Conservation (phyloP, 1,140 invertebrate species). For the Heliconius hermathena region DNA sequence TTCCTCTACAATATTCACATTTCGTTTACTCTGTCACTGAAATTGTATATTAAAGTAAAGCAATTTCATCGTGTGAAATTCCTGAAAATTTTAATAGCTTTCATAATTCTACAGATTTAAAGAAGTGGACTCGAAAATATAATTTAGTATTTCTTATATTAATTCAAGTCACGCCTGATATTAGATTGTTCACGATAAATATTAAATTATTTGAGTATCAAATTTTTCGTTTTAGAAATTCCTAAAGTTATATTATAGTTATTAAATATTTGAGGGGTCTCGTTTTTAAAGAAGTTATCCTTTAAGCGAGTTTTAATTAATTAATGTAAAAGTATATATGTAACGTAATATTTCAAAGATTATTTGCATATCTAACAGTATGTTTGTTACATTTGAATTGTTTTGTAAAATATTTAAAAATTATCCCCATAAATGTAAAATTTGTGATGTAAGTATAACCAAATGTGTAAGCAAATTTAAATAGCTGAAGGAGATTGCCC, state of each 20-base stretch:
- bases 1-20: background rate
- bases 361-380: too few species aligned
- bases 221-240: background rate
- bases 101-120: background rate
- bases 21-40: background rate
- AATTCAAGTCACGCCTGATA: background rate
- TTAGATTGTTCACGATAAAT: background rate
- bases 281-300: background rate
- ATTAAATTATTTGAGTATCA: background rate
- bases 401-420: too few species aligned
- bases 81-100: background rate
- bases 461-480: too few species aligned
- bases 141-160: background rate
- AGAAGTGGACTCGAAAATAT: background rate
- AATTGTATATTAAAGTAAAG: background rate
- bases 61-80: background rate
- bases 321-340: too few species aligned
- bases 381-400: too few species aligned
- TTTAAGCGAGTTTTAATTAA: background rate
- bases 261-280: background rate
- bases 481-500: too few species aligned
- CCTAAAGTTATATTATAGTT: background rate
- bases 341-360: too few species aligned
- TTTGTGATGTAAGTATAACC: too few species aligned
- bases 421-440: too few species aligned